Percentiles rank a stretch among this genome's conserved stretches.
These are phyloP conservation scores for Notothenia rossii DNA, from an alignment of 2,113 vertebrate species.

Conservation along the genomic window DNA sequence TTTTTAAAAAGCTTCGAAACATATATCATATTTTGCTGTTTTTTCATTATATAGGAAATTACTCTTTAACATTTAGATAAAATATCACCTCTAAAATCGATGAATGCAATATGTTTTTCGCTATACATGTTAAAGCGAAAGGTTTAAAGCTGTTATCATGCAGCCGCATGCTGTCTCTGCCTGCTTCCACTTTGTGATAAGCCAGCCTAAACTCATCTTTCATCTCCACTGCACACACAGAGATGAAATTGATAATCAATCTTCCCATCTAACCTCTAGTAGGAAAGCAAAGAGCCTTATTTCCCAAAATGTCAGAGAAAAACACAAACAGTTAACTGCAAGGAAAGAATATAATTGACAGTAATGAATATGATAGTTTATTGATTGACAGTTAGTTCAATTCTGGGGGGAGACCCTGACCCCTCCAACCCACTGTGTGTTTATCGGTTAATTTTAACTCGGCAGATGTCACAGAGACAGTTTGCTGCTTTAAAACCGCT, in stretches of 20 bases:
- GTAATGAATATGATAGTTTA: slow-evolving; percentile 44
- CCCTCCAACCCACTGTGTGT: background rate
- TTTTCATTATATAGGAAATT: background rate
- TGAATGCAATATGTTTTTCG: background rate
- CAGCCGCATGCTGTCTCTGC: slow-evolving; percentile 15
- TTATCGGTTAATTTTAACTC: slow-evolving; percentile 12
- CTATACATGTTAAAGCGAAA: background rate
- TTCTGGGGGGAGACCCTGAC: background rate
- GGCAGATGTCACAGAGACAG: slow-evolving; percentile 23
- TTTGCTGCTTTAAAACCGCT: slow-evolving; percentile 30
- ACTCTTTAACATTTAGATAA: too few species aligned
- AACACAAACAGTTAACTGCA: slow-evolving; percentile 22
- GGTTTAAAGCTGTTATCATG: slow-evolving; percentile 15
- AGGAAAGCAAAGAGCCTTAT: slow-evolving; percentile 41
- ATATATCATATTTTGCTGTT: too few species aligned
- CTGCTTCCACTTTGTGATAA: slow-evolving; percentile 30
- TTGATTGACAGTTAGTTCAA: background rate
- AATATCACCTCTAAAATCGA: too few species aligned
- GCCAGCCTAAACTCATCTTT: slow-evolving; percentile 58
- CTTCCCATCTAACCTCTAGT: slow-evolving; percentile 44
- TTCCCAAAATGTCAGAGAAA: slow-evolving; percentile 49
- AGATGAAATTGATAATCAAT: slow-evolving; percentile 64
- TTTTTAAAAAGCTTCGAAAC: too few species aligned
- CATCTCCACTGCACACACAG: slow-evolving; percentile 37
- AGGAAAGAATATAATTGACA: slow-evolving; percentile 61